These are phyloP conservation scores for Telenomus remus DNA, from an alignment of 1,140 invertebrate species.

Conservation along the genomic window DNA sequence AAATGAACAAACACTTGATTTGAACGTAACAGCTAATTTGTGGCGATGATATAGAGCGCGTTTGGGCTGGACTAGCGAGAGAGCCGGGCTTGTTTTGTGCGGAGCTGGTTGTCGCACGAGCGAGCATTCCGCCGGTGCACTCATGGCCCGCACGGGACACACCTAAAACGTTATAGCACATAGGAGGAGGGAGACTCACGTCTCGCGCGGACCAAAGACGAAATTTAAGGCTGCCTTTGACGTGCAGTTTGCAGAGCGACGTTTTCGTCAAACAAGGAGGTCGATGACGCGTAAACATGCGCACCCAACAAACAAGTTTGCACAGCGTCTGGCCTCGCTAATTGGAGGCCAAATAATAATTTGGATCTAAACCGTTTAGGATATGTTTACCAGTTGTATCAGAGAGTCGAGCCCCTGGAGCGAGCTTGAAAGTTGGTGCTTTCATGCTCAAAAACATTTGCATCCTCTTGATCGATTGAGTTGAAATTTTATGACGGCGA, in stretches of 20 bases:
- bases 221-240: slow-evolving; percentile 19
- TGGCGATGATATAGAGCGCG: slow-evolving; percentile 2
- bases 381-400: slow-evolving; percentile 5
- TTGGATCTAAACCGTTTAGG: slow-evolving; percentile 1
- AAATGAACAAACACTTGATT: slow-evolving; percentile 37
- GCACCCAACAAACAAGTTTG: slow-evolving; percentile 30
- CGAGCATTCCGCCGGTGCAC: slow-evolving; percentile 5
- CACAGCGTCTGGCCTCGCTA: slow-evolving; percentile 13
- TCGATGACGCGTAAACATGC: slow-evolving; percentile 36
- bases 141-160: not conserved
- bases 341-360: slow-evolving; percentile 34
- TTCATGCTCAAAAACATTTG: too few species aligned
- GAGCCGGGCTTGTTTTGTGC: slow-evolving; percentile 1
- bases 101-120: slow-evolving; percentile 11
- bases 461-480: too few species aligned
- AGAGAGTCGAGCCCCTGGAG: too few species aligned
- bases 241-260: not conserved
- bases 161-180: not conserved
- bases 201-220: not conserved
- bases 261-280: slow-evolving; percentile 26
- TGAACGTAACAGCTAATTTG: slow-evolving; percentile 23
- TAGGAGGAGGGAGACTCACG: not conserved
- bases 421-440: too few species aligned
- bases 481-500: slow-evolving; percentile 27
- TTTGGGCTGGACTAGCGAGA: slow-evolving; percentile 17